Base-by-base conservation (phyloP, 2,113 vertebrate species). In the Pyrgilauda ruficollis region DNA sequence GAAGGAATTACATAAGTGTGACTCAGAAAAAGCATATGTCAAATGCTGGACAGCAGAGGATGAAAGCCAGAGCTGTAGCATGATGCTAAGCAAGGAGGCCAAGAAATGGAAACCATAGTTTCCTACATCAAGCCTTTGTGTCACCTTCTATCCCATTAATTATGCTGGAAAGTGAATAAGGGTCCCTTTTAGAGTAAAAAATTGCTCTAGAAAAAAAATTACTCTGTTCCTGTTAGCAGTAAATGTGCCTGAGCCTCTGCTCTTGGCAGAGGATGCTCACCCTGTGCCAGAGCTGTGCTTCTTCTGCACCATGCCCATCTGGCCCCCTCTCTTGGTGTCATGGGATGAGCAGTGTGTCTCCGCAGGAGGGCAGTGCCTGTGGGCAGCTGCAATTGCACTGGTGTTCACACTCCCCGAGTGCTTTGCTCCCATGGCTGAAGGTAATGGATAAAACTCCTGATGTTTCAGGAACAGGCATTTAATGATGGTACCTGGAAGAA, bases 11-110 rank as follows among this genome's bases (percentile, higher is more conserved):
- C 10, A 0, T 89, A 87, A 84, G 66, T 33, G 79, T 50, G 52
- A 75, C 68, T 93, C 88, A 81, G 89, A 87, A 94, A 84, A 85
- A 92, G 7, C 47, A 68, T 43, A 24, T 7, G 64, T 50, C 50
- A 83, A 53, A 37, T 44, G 58, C 52, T 58, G 67, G 73, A 30
- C 18, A 46, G 85, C 2, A 2, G 6, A 17, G 30, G 13, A 35
- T 90, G 85, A 86, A 93, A 94, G 67, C 77, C 50, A 63, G 79
- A 87, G 35, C 92, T 80, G 39, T 47, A 70, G 53, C 50, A 26
- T 7, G 26, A 77, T 52, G 47, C 30, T 68, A 53, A 73, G 47
- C 3, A 44, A 50, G 33, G 70, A 90, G 18, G 52, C 27, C 23
- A 70, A 88, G 55, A 83, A 92, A 63, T 50, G 17, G 31, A 72